These are phyloP conservation scores for Drosophila glabriapex DNA, from an alignment of 2,888 invertebrate species.

Conservation along the genomic window DNA sequence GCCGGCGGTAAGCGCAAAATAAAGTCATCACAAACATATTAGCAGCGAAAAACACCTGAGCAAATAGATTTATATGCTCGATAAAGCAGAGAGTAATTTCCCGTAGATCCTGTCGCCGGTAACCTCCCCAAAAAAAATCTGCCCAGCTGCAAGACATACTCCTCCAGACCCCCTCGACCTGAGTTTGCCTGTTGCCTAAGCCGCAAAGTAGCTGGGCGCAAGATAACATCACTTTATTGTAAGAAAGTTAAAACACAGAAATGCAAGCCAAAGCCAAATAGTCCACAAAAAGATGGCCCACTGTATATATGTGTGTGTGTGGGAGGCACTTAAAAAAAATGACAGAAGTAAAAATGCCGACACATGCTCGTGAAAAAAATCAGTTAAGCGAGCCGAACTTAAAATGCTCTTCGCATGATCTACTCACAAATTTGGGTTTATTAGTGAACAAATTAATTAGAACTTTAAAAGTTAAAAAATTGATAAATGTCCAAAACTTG, in stretches of 20 bases:
- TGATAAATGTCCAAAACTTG: not conserved
- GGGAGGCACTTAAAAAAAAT: slow-evolving; percentile 49
- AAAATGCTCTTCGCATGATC: slow-evolving; percentile 21
- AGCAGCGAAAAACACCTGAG: slow-evolving; percentile 83
- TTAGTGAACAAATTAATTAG: not conserved
- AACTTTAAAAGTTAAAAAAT: not conserved
- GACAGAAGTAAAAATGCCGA: slow-evolving; percentile 29
- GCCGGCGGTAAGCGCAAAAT: slow-evolving; percentile 79
- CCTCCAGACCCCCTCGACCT: slow-evolving; percentile 7
- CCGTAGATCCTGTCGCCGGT: slow-evolving; percentile 79
- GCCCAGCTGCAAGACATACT: slow-evolving; percentile 3
- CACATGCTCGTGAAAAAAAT: slow-evolving; percentile 27
- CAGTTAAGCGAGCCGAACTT: not conserved
- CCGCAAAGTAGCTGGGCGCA: slow-evolving; percentile 76
- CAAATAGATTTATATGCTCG: slow-evolving; percentile 82
- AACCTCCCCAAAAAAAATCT: slow-evolving; percentile 11
- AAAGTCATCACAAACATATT: slow-evolving; percentile 84
- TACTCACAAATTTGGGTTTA: not conserved
- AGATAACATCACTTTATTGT: slow-evolving; percentile 82
- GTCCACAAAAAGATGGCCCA: slow-evolving; percentile 36
- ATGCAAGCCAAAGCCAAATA: slow-evolving; percentile 70
- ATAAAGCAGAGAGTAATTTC: slow-evolving; percentile 78
- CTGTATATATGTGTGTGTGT: slow-evolving; percentile 16
- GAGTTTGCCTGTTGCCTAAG: slow-evolving; percentile 78
- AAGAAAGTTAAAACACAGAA: slow-evolving; percentile 81